phyloP scores from a whole-genome alignment of 1,140 invertebrate genomes.

The Pteromalus puparum region DNA sequence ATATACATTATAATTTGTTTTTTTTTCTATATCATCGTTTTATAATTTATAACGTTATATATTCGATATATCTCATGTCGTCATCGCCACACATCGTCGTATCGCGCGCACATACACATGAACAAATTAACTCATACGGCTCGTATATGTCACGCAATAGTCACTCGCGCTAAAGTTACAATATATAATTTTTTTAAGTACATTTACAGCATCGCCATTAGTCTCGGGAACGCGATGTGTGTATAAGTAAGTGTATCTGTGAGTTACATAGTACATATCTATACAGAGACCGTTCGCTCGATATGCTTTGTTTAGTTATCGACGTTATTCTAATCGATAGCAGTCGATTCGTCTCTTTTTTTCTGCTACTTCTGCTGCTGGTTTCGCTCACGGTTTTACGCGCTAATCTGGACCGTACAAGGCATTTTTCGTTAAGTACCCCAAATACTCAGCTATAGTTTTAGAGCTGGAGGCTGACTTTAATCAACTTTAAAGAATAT shows the following conservation, averaged over 20 bases:
- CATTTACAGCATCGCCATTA: conserved; percentile 14
- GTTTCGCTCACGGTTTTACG: not conserved
- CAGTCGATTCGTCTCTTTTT: conserved; percentile 16
- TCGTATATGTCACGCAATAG: conserved; percentile 23
- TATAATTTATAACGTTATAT: conserved; percentile 1
- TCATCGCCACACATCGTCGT: not conserved
- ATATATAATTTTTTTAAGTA: conserved; percentile 8
- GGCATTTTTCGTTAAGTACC: conserved; percentile 54
- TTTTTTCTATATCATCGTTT: conserved; percentile 36
- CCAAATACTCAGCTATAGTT: conserved; percentile 11
- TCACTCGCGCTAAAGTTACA: conserved; percentile 26
- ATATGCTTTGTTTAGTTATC: conserved; percentile 26
- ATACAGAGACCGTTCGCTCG: conserved; percentile 8
- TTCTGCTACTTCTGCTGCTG: not conserved
- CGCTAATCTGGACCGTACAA: conserved; percentile 55
- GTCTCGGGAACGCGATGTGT: not conserved
- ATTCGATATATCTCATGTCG: not conserved
- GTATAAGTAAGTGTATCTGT: not conserved
- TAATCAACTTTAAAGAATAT: conserved; percentile 17
- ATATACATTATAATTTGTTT: conserved; percentile 55
- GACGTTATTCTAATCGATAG: not conserved
- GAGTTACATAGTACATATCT: conserved; percentile 7
- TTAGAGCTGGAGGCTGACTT: not conserved
- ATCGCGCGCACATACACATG: not conserved
- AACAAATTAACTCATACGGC: conserved; percentile 39